Base-by-base conservation (phyloP, 2,888 invertebrate species). In the Clanis bilineata region DNA sequence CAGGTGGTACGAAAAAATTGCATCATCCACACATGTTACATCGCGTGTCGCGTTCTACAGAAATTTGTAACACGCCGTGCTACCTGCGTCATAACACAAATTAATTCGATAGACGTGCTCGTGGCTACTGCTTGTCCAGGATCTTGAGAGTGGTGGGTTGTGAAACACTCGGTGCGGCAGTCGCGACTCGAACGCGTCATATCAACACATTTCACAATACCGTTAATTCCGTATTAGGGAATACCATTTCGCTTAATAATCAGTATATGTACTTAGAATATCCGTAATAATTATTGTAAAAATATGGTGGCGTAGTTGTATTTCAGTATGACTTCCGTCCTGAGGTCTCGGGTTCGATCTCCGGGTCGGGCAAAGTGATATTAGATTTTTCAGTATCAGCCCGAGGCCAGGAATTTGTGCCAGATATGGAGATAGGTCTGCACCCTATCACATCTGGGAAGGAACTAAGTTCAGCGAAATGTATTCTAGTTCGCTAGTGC, bases 171-270 rank as follows among this genome's bases (percentile, higher is more conserved):
- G 47, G 25, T 15, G 28, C 45, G 47, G 25, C n/a, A 15, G 28
- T 47, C 47, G 28, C 51, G n/a, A n/a, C n/a, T n/a, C n/a, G n/a
- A n/a, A n/a, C n/a, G 32, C 51, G 51, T 51, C 51, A 51, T 32
- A 15, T n/a, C 25, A 18, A n/a, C 7, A 15, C 15, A 51, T 32
- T 32, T 15, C 15, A 28, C 32, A 51, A 32, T 10, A 32, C 32
- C 9, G 32, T 32, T 51, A 32, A 18, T 51, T 51, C 18, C 51
- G 51, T 18, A 18, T 4, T 18, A 10, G 51, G 51, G 51, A 51
- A 51, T 51, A 32, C 51, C 28, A 18, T 18, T 10, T 1, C 25
- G 44, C 7, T 23, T 45, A 45, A 22, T 45, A 45, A 45, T 45
- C 5, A 6, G n/a, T n/a, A 25, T 23, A n/a, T n/a, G n/a, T n/a